phyloP scores from a whole-genome alignment of 2,113 vertebrate genomes.

The Speoplatyrhinus poulsoni region DNA sequence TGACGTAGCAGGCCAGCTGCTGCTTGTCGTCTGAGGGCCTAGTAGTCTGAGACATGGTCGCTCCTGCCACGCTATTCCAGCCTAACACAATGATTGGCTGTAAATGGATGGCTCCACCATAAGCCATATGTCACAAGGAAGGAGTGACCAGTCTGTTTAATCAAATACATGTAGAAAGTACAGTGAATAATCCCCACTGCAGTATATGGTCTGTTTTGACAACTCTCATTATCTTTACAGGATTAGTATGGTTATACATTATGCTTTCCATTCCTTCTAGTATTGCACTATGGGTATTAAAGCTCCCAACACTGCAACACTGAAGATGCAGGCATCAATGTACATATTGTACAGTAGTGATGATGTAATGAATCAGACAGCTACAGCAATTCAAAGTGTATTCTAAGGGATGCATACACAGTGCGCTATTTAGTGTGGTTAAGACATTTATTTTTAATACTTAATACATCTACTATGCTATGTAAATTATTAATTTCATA shows the following conservation, averaged over 20 bases:
- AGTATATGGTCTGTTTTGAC: conserved; percentile 25
- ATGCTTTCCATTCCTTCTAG: no score
- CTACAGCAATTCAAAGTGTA: not conserved
- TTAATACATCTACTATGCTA: not conserved
- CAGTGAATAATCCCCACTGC: conserved; percentile 7
- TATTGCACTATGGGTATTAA: no score
- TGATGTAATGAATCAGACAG: not conserved
- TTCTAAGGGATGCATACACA: not conserved
- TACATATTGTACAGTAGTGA: not conserved
- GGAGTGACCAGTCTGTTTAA: conserved; percentile 50
- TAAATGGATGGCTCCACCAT: conserved; percentile 54
- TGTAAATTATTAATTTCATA: no score
- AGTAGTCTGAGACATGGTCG: conserved; percentile 59
- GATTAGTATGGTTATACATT: conserved; percentile 13
- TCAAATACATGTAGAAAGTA: conserved; percentile 57
- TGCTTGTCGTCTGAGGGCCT: conserved; percentile 68
- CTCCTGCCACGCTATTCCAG: conserved; percentile 38
- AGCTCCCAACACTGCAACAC: not conserved
- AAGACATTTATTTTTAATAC: not conserved
- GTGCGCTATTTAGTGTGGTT: not conserved
- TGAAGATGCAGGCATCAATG: not conserved
- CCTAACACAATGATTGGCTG: conserved; percentile 56
- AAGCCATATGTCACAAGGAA: conserved; percentile 74
- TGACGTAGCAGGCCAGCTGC: conserved; percentile 78
- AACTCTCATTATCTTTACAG: conserved; percentile 36